Evolutionary conservation across 2,888 invertebrate genomes (phyloP).

Genomic region (Elmis aenea): DNA sequence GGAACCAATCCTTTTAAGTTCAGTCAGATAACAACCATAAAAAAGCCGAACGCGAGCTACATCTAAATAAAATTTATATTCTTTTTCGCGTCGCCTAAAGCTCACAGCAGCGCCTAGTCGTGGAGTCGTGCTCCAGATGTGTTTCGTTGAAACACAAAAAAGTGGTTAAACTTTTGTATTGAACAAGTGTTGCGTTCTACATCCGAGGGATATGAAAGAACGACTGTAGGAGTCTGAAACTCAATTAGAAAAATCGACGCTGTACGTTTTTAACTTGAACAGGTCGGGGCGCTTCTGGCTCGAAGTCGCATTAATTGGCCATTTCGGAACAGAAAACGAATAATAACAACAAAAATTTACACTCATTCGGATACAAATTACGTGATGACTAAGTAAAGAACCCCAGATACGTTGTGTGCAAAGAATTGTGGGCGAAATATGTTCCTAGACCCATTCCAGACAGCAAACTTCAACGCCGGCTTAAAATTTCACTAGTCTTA

Average conservation of each 20-base stretch:
- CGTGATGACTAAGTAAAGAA: constrained; percentile 9
- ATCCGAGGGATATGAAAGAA: constrained; percentile 20
- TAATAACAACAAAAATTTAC: constrained; percentile 15
- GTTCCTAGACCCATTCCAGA: too few species aligned
- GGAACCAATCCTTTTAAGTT: too few species aligned
- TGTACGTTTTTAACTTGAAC: constrained; percentile 18
- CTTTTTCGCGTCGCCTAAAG: constrained; percentile 4
- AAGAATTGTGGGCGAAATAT: too few species aligned
- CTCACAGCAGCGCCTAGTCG: constrained; percentile 7
- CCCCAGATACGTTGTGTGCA: constrained; percentile 5
- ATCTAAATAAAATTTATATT: constrained; percentile 11
- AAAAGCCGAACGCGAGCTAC: too few species aligned
- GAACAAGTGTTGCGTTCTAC: constrained; percentile 21
- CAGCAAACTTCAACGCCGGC: too few species aligned
- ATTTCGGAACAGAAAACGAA: constrained; percentile 21
- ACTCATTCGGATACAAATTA: constrained; percentile 11
- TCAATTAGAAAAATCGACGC: constrained; percentile 26
- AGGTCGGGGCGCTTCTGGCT: constrained; percentile 15
- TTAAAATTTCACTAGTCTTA: too few species aligned
- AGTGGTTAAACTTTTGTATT: constrained; percentile 19
- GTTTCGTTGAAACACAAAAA: constrained; percentile 6
- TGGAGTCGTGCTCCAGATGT: constrained; percentile 13
- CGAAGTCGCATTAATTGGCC: constrained; percentile 26
- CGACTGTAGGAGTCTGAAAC: constrained; percentile 24
- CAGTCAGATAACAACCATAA: too few species aligned